Evolutionary conservation across 2,888 invertebrate species (phyloP), one percentile per base, ranked within the genome.

Genomic region (Cheilosia variabilis): DNA sequence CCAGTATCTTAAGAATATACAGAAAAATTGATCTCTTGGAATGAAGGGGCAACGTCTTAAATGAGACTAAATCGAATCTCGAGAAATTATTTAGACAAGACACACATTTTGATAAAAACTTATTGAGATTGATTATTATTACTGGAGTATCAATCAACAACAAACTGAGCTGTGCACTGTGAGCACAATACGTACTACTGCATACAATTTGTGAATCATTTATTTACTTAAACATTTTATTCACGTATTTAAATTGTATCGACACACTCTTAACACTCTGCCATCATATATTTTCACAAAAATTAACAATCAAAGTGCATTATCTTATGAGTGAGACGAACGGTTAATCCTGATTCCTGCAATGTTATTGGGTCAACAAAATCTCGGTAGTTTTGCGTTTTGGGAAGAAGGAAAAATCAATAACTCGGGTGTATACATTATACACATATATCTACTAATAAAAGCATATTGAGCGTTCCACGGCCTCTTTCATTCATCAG

Each of bases 351-450:
- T 13, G 24, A 9, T 47, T 58, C 24, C 5, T 58, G n/a, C 47
- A 7, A 37, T 47, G 45, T 34, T 57, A 57, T 55, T 19, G 22
- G 45, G 43, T 45, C 27, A 45, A 57, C 19, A 57, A 17, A 6
- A 10, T 24, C 55, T 41, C 4, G 53, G 55, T 45, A 31, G 68
- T 45, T 45, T 3, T 47, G 10, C 37, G 6, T 57, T 57, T 45
- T 69, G 47, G 69, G 45, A 10, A 69, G 7, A 45, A 37, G 45
- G 69, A 69, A 69, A 69, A 69, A 69, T 69, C 69, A 69, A 69
- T 69, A 69, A 15, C 15, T 45, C n/a, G 57, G n/a, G 34, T 50
- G 57, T 57, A 13, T 13, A 13, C 13, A 37, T 0, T 27, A 10
- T 37, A 31, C 31, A 31, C 13, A 13, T 13, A 43, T 55, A 57